Base-by-base conservation (phyloP, 1,140 invertebrate genomes). In the Tetramorium parvispinum region DNA sequence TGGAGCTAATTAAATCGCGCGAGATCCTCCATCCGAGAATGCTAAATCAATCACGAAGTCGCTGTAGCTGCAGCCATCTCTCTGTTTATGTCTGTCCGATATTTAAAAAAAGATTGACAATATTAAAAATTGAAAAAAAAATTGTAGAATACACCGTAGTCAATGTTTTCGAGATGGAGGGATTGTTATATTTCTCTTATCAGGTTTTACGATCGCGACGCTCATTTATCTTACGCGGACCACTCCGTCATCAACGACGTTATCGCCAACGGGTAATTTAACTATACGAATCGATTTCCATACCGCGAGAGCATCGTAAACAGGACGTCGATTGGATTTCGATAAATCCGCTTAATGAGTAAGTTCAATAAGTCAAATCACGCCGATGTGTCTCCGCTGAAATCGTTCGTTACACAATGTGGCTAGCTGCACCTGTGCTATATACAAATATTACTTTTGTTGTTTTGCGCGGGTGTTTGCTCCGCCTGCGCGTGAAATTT, bases 281-380 rank as follows among this genome's bases (percentile, higher is more conserved):
- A 88, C 86, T 90, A 89, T 87, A 87, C 88, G 75, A 85, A 83
- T 78, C 86, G 86, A 85, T 87, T 71, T 61, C 75, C 63, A 53
- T 68, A 66, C 75, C 32, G 27, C 63, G 46, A 40, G 46, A 73
- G 27, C 85, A 27, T 37, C 68, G 85, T 89, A 89, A 89, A 90
- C 75, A 79, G 73, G 66, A 59, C 66, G 88, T 70, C 83, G 85
- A 89, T 89, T 82, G 70, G 87, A 75, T 88, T 71, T 43, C 87
- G 79, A 89, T 89, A 89, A 89, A 89, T 89, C 59, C 57, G 61
- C 76, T 21, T 82, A 86, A 89, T 86, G 88, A 89, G 88, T 89
- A 89, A 89, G 87, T 89, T 86, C 71, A 77, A 89, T 89, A 89
- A 88, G 88, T 89, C 88, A 89, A 86, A 43, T 63, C 27, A 27